These are phyloP conservation scores for Cydia splendana DNA, from an alignment of 1,140 invertebrate species.

Conservation along the genomic window DNA sequence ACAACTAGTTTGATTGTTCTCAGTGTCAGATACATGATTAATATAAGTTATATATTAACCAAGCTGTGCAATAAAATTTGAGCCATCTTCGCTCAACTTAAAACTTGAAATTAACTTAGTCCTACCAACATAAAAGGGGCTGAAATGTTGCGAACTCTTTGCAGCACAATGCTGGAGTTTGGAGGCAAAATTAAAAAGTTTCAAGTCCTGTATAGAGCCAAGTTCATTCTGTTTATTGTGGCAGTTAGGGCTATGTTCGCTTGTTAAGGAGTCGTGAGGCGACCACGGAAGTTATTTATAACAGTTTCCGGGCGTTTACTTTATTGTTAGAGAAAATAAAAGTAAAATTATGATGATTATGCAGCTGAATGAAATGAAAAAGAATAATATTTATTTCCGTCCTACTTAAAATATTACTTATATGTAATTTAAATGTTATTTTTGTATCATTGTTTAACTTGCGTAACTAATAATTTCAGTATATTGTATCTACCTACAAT, in stretches of 20 bases:
- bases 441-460: no score
- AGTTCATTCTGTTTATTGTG: slow-evolving; percentile 32
- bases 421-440: no score
- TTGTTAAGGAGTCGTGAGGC: slow-evolving; percentile 12
- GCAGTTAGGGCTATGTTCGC: slow-evolving; percentile 18
- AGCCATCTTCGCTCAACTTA: background rate
- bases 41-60: background rate
- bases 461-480: no score
- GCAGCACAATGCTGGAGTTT: slow-evolving; percentile 26
- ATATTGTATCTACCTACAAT: no score
- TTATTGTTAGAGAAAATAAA: background rate
- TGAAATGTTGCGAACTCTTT: slow-evolving; percentile 18
- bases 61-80: background rate
- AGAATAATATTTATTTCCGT: background rate
- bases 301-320: background rate
- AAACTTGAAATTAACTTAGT: slow-evolving; percentile 27
- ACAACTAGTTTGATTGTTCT: no score
- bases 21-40: no score
- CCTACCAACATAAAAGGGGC: slow-evolving; percentile 27
- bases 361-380: background rate
- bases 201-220: slow-evolving; percentile 26
- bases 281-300: slow-evolving; percentile 12
- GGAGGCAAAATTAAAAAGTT: slow-evolving; percentile 31
- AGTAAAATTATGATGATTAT: background rate
- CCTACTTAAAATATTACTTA: no score